Evolutionary conservation across 1,140 invertebrate species (phyloP).

Genomic region (Thaumatotibia leucotreta): DNA sequence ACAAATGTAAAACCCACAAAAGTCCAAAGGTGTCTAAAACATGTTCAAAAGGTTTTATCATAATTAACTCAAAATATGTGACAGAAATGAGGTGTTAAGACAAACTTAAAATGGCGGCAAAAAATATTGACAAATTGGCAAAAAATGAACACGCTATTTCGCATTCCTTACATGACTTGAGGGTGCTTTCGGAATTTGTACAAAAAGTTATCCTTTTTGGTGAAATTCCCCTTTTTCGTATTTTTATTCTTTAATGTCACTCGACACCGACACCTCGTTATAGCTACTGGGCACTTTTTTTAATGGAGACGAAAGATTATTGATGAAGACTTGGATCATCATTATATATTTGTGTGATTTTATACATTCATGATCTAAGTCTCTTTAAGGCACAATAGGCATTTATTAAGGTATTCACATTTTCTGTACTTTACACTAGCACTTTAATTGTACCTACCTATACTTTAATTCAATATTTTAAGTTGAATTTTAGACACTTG

Average conservation of each 20-base stretch:
- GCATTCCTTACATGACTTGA: conserved; percentile 9
- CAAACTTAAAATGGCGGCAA: conserved; percentile 5
- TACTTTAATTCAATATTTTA: too few relatives aligned
- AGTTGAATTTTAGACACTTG: too few relatives aligned
- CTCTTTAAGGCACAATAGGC: too few relatives aligned
- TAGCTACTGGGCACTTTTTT: conserved; percentile 35
- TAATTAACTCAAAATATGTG: neutral
- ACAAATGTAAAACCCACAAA: neutral
- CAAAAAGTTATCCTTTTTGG: conserved; percentile 30
- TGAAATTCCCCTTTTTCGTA: conserved; percentile 24
- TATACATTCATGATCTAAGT: too few relatives aligned
- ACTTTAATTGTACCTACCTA: too few relatives aligned
- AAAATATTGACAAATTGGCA: conserved; percentile 36
- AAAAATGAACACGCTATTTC: conserved; percentile 14
- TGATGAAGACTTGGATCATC: conserved; percentile 27
- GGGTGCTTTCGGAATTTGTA: conserved; percentile 24
- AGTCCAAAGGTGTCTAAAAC: neutral
- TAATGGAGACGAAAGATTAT: conserved; percentile 17
- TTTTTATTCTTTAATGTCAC: conserved; percentile 27
- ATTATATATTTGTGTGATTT: too few relatives aligned
- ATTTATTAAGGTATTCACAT: too few relatives aligned
- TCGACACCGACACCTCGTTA: conserved; percentile 53
- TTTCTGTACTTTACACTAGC: too few relatives aligned
- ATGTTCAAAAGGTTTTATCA: neutral
- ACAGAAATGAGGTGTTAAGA: neutral